Base-by-base conservation (phyloP, 2,797 vertebrate species). In the Chelonia mydas region DNA sequence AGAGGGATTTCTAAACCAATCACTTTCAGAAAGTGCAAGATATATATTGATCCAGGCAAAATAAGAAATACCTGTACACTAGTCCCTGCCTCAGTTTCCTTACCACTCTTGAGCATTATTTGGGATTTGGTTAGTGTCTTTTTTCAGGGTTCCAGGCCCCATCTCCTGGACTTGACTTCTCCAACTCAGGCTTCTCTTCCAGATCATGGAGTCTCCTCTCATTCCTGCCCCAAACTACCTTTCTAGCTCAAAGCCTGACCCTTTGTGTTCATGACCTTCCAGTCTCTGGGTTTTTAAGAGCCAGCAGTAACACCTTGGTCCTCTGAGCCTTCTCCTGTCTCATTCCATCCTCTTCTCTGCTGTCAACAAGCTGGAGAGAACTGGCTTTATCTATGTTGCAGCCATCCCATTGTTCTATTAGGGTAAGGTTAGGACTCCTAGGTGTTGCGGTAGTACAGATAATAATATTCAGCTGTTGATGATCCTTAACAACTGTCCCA, bases 351-450 rank as follows among this genome's bases (percentile, higher is more conserved):
- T 61, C 49, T 49, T 33, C 45, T 2, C 7, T 59, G 59, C 31
- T 83, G 57, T 47, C 5, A 6, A 61, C 11, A 49, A 83, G 53
- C 55, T 47, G 31, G 47, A 83, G 11, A 59, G 31, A 47, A 10
- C 81, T 83, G 31, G 4, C 21, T 47, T 61, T 61, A 61, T 33
- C 55, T 37, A 1, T 27, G 12, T 16, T 17, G 33, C 31, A n/a
- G 61, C 17, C 4, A 0, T 2, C 27, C 17, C 31, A 4, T 11
- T 10, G 1, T 19, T 72, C 27, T 82, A 27, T 68, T 19, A 19
- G 33, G 59, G 17, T n/a, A 21, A 21, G 61, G 33, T 37, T n/a
- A 68, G 61, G n/a, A 33, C 61, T 65, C 61, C 16, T 19, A 65
- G 61, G 33, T 65, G 61, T 65, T 65, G n/a, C 61, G 3, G 1